phyloP scores from a whole-genome alignment of 2,113 vertebrate genomes.

The Panthera leo region DNA sequence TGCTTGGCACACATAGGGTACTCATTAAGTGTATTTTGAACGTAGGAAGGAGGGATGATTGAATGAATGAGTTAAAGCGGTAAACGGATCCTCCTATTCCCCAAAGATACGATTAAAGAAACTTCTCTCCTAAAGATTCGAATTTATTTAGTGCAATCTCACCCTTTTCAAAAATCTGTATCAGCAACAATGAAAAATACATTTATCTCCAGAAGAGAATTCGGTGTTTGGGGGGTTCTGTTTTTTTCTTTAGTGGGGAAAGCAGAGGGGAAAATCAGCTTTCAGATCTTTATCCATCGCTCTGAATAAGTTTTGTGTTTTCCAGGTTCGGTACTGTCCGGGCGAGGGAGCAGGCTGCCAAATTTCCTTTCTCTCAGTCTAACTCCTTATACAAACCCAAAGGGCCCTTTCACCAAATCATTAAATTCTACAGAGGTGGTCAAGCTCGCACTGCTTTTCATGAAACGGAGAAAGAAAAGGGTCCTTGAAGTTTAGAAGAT shows the following conservation, averaged over 20 bases:
- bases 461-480: slow-evolving; percentile 86
- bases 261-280: background rate
- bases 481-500: slow-evolving; percentile 93
- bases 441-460: slow-evolving; percentile 89
- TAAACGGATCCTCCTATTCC: background rate
- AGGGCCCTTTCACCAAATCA: slow-evolving; percentile 88
- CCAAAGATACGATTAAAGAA: background rate
- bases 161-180: background rate
- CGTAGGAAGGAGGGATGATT: background rate
- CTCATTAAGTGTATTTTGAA: background rate
- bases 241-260: background rate
- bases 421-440: slow-evolving; percentile 91
- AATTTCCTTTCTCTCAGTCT: slow-evolving; percentile 81
- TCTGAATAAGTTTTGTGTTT: slow-evolving; percentile 62
- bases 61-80: background rate
- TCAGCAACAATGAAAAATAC: background rate
- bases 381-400: slow-evolving; percentile 75
- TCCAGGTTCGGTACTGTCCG: slow-evolving; percentile 39
- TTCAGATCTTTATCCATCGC: slow-evolving; percentile 58
- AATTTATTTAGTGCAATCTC: background rate
- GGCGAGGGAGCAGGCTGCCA: slow-evolving; percentile 65
- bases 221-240: background rate
- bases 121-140: background rate
- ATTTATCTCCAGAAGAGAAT: background rate
- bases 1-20: background rate